phyloP scores from a whole-genome alignment of 2,888 invertebrate species.

The Ophion ellenae region DNA sequence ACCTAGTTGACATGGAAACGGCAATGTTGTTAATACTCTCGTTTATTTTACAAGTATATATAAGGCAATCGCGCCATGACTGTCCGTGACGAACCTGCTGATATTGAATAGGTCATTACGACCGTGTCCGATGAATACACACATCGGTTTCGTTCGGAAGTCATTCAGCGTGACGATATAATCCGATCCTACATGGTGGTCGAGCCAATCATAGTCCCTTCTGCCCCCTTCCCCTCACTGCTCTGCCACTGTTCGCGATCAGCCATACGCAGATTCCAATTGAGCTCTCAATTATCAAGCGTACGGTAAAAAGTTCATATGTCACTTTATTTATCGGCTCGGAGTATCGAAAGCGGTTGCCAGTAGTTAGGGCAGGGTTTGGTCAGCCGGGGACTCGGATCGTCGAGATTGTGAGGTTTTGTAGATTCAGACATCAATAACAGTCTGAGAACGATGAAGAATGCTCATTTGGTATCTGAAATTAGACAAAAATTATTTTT shows the following conservation, averaged over 20 bases:
- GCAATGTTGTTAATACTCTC: background rate
- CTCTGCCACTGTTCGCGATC: background rate
- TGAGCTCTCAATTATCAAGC: background rate
- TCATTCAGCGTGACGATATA: slow-evolving; percentile 41
- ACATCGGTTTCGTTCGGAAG: slow-evolving; percentile 38
- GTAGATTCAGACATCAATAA: background rate
- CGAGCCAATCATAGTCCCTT: background rate
- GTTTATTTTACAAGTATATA: slow-evolving; percentile 7
- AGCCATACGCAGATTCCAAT: background rate
- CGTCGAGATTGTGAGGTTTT: background rate
- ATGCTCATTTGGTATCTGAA: background rate
- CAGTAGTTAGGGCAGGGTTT: background rate
- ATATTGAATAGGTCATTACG: slow-evolving; percentile 59
- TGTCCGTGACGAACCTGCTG: slow-evolving; percentile 14
- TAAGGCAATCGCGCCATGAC: background rate
- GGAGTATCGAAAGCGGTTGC: background rate
- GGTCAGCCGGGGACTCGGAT: background rate
- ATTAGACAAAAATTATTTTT: no score
- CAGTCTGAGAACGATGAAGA: background rate
- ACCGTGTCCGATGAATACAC: slow-evolving; percentile 50
- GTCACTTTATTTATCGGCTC: background rate
- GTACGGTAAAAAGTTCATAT: background rate
- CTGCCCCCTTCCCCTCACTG: background rate
- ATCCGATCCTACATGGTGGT: slow-evolving; percentile 41
- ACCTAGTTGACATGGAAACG: background rate